Evolutionary conservation across 1,140 invertebrate species (phyloP).

Genomic region (Amphibalanus amphitrite): DNA sequence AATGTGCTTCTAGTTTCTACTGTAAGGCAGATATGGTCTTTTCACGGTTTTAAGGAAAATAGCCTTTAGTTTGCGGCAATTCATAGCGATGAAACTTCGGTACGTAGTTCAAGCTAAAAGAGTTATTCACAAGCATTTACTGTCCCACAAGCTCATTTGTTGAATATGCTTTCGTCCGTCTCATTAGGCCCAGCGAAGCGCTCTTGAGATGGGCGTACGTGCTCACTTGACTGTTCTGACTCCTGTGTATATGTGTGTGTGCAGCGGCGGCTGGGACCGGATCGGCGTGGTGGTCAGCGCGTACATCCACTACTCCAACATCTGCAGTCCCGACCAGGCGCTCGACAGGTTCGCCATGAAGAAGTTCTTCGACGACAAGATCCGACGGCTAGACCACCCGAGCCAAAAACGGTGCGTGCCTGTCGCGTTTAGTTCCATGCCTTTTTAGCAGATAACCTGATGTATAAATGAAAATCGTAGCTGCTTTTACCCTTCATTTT

Average conservation of each 20-base stretch:
- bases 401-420: constrained; percentile 72
- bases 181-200: neutral
- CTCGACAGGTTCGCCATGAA: constrained; percentile 83
- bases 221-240: neutral
- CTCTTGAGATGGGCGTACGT: too few species aligned
- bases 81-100: too few species aligned
- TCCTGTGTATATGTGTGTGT: constrained; percentile 3
- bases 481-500: too few species aligned
- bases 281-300: constrained; percentile 72
- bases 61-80: too few species aligned
- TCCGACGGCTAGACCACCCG: constrained; percentile 58
- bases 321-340: constrained; percentile 72
- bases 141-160: constrained; percentile 7
- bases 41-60: too few species aligned
- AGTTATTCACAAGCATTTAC: too few species aligned
- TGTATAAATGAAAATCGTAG: too few species aligned
- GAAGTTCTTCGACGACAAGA: constrained; percentile 70
- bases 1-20: too few species aligned
- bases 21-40: too few species aligned
- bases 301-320: constrained; percentile 85
- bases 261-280: constrained; percentile 50
- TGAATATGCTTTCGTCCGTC: neutral
- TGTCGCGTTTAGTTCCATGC: too few species aligned
- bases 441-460: too few species aligned
- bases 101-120: too few species aligned